Evolutionary conservation across 2,113 vertebrate species (phyloP).

Genomic region (Diglossa brunneiventris): DNA sequence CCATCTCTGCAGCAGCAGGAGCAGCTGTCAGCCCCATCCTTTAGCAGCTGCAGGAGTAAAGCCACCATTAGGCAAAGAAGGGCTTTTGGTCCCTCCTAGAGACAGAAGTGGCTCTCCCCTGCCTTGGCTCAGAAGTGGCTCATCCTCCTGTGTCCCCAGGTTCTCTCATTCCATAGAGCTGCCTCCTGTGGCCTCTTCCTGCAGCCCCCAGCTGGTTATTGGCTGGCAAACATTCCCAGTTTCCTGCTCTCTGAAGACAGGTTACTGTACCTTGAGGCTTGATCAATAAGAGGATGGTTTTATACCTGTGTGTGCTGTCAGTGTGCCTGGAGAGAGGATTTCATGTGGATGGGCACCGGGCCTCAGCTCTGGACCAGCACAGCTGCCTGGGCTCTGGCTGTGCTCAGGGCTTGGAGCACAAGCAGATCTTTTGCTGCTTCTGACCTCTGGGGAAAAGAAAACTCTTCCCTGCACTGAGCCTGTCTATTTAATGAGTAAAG

Average conservation of each 20-base stretch:
- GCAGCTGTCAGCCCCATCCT: neutral
- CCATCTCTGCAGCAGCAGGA: neutral
- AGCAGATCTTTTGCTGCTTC: neutral
- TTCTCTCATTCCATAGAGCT: neutral
- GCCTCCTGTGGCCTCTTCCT: neutral
- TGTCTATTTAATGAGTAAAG: neutral
- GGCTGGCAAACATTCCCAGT: neutral
- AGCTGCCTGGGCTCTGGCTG: neutral
- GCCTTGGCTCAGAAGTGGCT: neutral
- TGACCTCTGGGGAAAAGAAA: neutral
- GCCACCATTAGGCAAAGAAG: neutral
- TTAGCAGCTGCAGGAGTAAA: neutral
- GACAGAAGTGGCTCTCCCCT: neutral
- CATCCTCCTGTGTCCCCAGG: accelerated
- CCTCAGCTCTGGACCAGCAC: neutral
- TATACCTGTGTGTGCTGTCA: neutral
- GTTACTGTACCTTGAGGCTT: neutral
- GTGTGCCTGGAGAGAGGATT: neutral
- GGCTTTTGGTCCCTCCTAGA: neutral
- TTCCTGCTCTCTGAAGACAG: neutral
- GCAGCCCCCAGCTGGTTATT: neutral
- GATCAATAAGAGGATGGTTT: neutral
- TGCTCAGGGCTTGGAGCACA: neutral
- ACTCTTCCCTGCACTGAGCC: neutral
- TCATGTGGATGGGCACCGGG: neutral